These are phyloP conservation scores for Xenopus borealis DNA, from an alignment of 2,113 vertebrate genomes.

Conservation along the genomic window DNA sequence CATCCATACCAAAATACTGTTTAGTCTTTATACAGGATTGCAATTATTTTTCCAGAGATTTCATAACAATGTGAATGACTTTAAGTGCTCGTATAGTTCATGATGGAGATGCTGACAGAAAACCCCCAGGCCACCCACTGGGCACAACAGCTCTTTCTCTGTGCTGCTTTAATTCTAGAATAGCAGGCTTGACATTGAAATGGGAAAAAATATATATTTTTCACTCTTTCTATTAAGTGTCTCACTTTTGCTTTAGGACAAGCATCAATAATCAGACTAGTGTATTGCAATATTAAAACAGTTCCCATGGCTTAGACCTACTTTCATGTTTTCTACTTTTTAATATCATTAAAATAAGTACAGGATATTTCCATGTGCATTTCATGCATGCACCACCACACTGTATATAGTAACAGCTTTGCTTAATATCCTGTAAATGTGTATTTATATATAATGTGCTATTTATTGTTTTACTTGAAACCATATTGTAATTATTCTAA, in stretches of 20 bases:
- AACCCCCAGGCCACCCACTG: constrained; percentile 52
- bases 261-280: constrained; percentile 45
- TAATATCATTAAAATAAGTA: background rate
- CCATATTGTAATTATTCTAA: too few species aligned
- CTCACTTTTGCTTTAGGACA: constrained; percentile 46
- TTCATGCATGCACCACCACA: too few species aligned
- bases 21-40: constrained; percentile 40
- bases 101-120: constrained; percentile 57
- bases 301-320: background rate
- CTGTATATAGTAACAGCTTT: too few species aligned
- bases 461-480: too few species aligned
- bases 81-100: constrained; percentile 50
- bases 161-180: constrained; percentile 50
- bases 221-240: constrained; percentile 48
- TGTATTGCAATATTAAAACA: constrained; percentile 51
- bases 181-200: constrained; percentile 48
- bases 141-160: constrained; percentile 51
- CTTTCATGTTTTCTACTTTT: background rate
- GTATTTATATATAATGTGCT: too few species aligned
- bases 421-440: too few species aligned
- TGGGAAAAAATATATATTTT: constrained; percentile 45
- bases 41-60: constrained; percentile 45
- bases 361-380: background rate
- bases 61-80: constrained; percentile 50
- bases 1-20: constrained; percentile 43